Percentiles rank a stretch among this genome's conserved stretches.
phyloP scores from a whole-genome alignment of 2,888 invertebrate genomes.

The Eupithecia insigniata region DNA sequence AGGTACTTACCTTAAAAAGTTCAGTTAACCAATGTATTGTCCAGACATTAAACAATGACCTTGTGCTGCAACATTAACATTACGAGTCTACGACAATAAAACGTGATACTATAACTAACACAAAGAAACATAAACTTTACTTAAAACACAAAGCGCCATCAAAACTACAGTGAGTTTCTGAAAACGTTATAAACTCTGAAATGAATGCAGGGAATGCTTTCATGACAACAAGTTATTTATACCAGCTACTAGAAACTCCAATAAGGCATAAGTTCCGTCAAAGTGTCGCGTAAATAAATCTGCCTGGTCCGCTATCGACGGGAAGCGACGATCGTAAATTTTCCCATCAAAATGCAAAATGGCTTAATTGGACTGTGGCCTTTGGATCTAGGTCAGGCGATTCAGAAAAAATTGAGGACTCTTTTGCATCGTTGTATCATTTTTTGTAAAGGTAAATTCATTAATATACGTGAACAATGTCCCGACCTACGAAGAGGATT shows the following conservation, averaged over 20 bases:
- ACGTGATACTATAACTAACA: conserved; percentile 7
- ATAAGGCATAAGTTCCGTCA: conserved; percentile 56
- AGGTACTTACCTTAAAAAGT: neutral
- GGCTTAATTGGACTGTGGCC: conserved; percentile 82
- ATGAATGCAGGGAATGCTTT: conserved; percentile 37
- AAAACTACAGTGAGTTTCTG: conserved; percentile 33
- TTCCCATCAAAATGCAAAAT: conserved; percentile 83
- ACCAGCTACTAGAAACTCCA: conserved; percentile 32
- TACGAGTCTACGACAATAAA: neutral
- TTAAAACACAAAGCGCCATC: conserved; percentile 6
- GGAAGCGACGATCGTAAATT: conserved; percentile 78
- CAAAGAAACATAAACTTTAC: conserved; percentile 27
- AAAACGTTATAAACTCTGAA: conserved; percentile 33
- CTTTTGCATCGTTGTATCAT: conserved; percentile 70
- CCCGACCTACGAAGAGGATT: neutral
- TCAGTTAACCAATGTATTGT: neutral
- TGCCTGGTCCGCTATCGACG: conserved; percentile 62
- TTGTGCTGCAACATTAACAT: neutral
- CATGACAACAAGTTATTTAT: conserved; percentile 39
- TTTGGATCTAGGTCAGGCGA: conserved; percentile 79
- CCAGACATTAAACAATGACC: neutral
- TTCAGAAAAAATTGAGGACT: conserved; percentile 78
- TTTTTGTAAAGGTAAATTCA: conserved; percentile 48
- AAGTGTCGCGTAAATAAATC: conserved; percentile 68
- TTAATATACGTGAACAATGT: neutral